phyloP scores from a whole-genome alignment of 2,797 vertebrate genomes.

The Philypnodon macrostomus region DNA sequence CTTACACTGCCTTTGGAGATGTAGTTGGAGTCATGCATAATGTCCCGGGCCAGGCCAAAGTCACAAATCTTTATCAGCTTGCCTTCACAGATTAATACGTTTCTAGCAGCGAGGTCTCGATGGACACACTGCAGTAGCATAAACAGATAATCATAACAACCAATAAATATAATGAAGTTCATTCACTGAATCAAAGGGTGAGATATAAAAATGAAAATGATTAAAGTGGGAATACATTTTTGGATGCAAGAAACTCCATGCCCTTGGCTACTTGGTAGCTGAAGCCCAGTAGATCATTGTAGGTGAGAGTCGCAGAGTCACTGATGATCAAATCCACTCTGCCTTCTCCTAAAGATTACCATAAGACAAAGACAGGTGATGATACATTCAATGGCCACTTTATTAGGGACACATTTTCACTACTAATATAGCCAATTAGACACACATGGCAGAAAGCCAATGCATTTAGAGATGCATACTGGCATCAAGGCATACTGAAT shows the following conservation, averaged over 20 bases:
- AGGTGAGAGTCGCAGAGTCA: conserved; percentile 87
- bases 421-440: too few relatives aligned
- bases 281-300: conserved; percentile 91
- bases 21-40: conserved; percentile 97
- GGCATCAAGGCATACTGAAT: too few relatives aligned
- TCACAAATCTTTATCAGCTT: conserved; percentile 99
- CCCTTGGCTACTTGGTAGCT: conserved; percentile 98
- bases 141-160: neutral
- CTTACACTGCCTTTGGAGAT: conserved; percentile 98
- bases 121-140: conserved; percentile 87
- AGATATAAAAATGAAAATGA: neutral
- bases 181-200: neutral
- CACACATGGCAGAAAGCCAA: too few relatives aligned
- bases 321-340: conserved; percentile 84
- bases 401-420: too few relatives aligned
- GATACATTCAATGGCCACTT: too few relatives aligned
- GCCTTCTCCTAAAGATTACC: conserved; percentile 74
- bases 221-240: conserved; percentile 93
- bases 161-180: neutral
- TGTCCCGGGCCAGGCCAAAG: conserved; percentile 95
- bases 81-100: conserved; percentile 95
- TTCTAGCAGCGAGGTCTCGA: conserved; percentile 94
- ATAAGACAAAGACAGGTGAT: conserved; percentile 9
- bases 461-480: too few relatives aligned
- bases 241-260: conserved; percentile 97